These are phyloP conservation scores for Chaetodon trifascialis DNA, from an alignment of 2,113 vertebrate species.

Conservation along the genomic window DNA sequence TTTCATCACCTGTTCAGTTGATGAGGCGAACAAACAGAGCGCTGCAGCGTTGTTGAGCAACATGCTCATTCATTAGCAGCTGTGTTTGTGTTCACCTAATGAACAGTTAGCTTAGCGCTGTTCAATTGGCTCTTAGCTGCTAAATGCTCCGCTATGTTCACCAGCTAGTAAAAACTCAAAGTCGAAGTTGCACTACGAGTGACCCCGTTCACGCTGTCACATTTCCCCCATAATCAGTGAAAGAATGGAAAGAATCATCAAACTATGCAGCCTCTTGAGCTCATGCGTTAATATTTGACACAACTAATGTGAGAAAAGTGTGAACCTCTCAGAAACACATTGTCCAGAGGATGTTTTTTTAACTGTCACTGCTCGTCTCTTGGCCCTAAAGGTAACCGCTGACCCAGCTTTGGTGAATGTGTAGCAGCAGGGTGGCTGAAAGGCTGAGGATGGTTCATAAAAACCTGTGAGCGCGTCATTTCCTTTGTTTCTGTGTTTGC, in stretches of 20 bases:
- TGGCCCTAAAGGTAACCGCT: background rate
- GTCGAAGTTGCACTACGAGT: no score
- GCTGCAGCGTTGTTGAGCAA: no score
- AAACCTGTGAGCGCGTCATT: background rate
- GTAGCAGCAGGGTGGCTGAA: background rate
- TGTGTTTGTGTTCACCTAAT: no score
- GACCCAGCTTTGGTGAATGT: background rate
- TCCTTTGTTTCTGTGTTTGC: background rate
- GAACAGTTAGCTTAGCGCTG: no score
- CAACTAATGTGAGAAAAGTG: background rate
- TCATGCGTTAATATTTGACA: background rate
- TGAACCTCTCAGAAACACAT: background rate
- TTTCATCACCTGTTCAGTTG: background rate
- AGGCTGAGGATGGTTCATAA: background rate
- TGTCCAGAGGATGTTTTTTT: constrained; percentile 1
- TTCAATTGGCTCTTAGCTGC: no score
- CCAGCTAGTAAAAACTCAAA: no score
- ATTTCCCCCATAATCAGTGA: no score
- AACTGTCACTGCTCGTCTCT: background rate
- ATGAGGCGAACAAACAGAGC: background rate
- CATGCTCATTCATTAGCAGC: no score
- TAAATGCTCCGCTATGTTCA: no score
- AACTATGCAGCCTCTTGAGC: no score
- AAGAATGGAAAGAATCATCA: no score
- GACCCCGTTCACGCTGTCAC: no score